These are phyloP conservation scores for Globicephala melas DNA, from an alignment of 2,113 vertebrate species.

Conservation along the genomic window DNA sequence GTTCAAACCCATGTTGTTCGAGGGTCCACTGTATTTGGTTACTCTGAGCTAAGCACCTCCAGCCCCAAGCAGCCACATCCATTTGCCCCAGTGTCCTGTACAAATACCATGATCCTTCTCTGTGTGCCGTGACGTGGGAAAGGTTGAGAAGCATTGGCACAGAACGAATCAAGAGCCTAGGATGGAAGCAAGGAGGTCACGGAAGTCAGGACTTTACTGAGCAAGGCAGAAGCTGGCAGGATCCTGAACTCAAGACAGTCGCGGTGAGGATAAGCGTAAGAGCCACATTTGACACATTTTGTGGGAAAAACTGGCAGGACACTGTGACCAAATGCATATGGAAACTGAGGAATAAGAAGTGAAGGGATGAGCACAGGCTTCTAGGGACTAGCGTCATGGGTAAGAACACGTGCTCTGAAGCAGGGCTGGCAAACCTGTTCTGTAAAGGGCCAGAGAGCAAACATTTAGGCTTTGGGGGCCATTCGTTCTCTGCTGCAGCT, in stretches of 20 bases:
- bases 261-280: background rate
- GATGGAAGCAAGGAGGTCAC: background rate
- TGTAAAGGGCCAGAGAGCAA: background rate
- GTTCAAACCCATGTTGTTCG: background rate
- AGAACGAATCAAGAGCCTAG: background rate
- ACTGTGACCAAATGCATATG: background rate
- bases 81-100: background rate
- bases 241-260: background rate
- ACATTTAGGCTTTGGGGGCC: fast-evolving
- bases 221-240: background rate
- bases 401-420: background rate
- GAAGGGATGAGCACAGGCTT: background rate
- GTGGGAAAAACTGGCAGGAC: background rate
- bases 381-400: fast-evolving
- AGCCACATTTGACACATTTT: background rate
- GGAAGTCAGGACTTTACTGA: background rate
- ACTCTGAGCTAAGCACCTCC: background rate
- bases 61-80: background rate
- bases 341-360: background rate
- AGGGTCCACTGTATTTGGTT: background rate
- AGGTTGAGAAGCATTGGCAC: background rate
- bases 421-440: background rate
- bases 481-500: fast-evolving
- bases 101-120: background rate
- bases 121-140: fast-evolving